A percentile compares a stretch with the other conserved stretches of the same genome.
Evolutionary conservation across 2,797 vertebrate genomes (phyloP).

Genomic region (Setipinna tenuifilis): DNA sequence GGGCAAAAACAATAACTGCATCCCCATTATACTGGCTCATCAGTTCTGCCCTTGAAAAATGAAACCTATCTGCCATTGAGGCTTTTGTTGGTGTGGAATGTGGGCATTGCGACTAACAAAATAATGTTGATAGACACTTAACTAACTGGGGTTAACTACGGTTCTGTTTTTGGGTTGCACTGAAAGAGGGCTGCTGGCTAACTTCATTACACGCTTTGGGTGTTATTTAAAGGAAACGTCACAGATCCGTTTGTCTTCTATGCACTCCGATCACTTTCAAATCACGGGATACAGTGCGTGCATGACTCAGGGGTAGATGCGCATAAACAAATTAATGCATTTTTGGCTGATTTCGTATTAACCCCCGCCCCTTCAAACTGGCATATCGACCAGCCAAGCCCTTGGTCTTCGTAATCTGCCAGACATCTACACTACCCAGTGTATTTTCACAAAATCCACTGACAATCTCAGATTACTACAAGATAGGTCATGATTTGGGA

Average conservation of each 20-base stretch:
- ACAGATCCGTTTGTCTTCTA: not conserved
- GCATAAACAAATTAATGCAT: conserved; percentile 14
- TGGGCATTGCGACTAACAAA: not conserved
- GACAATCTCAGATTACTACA: not conserved
- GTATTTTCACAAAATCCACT: not conserved
- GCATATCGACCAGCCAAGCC: conserved; percentile 18
- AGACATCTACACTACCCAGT: not conserved
- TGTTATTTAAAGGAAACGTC: not conserved
- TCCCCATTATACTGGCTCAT: not conserved
- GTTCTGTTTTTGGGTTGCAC: not conserved
- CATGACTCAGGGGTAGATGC: conserved; percentile 14
- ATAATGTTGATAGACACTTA: too few relatives aligned
- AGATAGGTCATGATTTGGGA: not conserved
- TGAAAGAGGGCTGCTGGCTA: not conserved
- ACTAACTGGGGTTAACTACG: too few relatives aligned
- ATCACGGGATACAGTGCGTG: not conserved
- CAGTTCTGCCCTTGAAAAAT: not conserved
- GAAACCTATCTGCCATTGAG: not conserved
- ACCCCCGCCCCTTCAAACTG: conserved; percentile 13
- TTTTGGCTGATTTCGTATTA: conserved; percentile 17
- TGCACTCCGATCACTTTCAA: not conserved
- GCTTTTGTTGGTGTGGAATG: not conserved
- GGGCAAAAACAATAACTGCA: not conserved
- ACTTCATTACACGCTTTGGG: not conserved
- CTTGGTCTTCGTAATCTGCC: not conserved